Conservation (phyloP, 2,113 vertebrate genomes). For the Crotalus helleri region DNA sequence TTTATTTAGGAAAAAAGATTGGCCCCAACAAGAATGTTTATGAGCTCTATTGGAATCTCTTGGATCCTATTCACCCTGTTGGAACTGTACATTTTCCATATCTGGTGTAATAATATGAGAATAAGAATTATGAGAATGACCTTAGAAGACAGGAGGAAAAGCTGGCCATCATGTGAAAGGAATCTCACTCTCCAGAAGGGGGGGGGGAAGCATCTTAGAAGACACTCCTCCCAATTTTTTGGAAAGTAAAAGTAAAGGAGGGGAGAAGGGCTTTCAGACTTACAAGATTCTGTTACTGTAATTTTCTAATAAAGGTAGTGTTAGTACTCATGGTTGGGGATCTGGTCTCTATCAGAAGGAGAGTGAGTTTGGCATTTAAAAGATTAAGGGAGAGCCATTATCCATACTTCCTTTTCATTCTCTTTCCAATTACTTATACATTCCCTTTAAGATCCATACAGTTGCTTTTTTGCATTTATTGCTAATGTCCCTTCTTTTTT, state of each 20-base stretch:
- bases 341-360: background rate
- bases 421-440: background rate
- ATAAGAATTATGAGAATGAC: background rate
- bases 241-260: background rate
- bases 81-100: background rate
- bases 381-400: background rate
- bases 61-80: background rate
- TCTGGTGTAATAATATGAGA: background rate
- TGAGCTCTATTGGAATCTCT: background rate
- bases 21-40: background rate
- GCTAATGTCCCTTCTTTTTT: background rate
- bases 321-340: background rate
- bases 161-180: background rate
- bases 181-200: background rate
- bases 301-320: background rate
- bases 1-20: background rate
- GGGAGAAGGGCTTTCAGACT: background rate
- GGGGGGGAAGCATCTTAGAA: background rate
- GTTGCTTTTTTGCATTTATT: background rate
- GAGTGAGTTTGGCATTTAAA: background rate
- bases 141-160: background rate
- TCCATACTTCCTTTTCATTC: background rate
- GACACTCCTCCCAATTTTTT: background rate
- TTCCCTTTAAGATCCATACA: background rate
- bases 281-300: background rate